Percentiles rank a stretch among this genome's conserved stretches.
phyloP scores from a whole-genome alignment of 2,797 vertebrate species.

The Molossus molossus region DNA sequence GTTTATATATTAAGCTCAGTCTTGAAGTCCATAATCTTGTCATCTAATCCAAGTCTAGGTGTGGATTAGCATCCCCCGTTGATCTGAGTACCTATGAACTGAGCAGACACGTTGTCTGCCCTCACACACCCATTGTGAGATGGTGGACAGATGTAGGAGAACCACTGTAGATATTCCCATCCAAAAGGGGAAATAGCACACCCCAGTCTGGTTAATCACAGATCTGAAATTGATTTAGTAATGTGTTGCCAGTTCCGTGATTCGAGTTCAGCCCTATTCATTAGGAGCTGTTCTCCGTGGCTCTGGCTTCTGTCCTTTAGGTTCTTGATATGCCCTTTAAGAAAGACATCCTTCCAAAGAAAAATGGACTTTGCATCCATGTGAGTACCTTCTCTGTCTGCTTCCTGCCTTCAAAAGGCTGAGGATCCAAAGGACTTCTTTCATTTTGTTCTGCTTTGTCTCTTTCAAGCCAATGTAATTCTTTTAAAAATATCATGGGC shows the following conservation, averaged over 20 bases:
- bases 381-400: not conserved
- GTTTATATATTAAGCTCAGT: not conserved
- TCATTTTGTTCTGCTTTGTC: not conserved
- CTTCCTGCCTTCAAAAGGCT: not conserved
- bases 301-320: not conserved
- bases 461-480: not conserved
- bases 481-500: not conserved
- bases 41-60: not conserved
- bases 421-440: not conserved
- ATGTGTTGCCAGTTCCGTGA: no score
- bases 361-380: not conserved
- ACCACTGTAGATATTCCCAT: not conserved
- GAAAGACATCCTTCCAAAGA: not conserved
- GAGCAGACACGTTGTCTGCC: not conserved
- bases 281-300: not conserved
- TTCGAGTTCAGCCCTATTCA: not conserved
- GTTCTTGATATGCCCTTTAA: not conserved
- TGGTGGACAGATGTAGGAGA: not conserved
- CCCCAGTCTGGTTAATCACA: not conserved
- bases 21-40: not conserved
- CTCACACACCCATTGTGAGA: not conserved
- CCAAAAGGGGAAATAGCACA: no score
- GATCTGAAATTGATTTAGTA: not conserved
- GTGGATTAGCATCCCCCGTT: not conserved
- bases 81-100: fast-evolving